Conservation (phyloP, 2,113 vertebrate species). For the Numida meleagris region DNA sequence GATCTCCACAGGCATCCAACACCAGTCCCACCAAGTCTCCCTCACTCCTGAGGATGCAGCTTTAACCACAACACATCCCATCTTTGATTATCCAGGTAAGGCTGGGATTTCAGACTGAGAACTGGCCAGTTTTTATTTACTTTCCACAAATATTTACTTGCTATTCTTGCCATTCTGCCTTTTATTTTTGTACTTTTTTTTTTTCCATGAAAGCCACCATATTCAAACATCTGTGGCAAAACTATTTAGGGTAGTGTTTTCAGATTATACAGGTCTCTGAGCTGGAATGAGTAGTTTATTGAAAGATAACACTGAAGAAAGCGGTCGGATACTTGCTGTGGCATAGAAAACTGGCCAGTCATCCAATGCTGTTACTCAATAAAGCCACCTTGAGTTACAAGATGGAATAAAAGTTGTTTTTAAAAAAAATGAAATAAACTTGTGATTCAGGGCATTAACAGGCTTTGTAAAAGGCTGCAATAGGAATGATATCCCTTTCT, state of each 20-base stretch:
- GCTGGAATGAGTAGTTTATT: not conserved
- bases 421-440: conserved; percentile 21
- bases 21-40: not conserved
- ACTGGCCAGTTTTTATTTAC: not conserved
- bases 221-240: not conserved
- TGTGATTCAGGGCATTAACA: conserved; percentile 6
- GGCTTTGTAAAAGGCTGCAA: not conserved
- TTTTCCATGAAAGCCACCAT: not conserved
- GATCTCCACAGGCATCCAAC: not conserved
- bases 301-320: not conserved
- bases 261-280: not conserved
- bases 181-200: not conserved
- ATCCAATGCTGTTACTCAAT: not conserved
- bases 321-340: not conserved
- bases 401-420: not conserved
- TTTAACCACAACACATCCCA: not conserved
- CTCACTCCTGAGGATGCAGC: not conserved
- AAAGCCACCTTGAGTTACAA: not conserved
- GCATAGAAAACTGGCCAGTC: not conserved
- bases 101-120: not conserved
- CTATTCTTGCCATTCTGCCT: not conserved
- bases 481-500: not conserved
- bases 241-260: not conserved
- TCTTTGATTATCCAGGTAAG: not conserved
- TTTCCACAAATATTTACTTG: not conserved